A percentile compares a stretch with the other conserved stretches of the same genome.
phyloP scores from a whole-genome alignment of 1,140 invertebrate species.

The Probaryconus sp. region DNA sequence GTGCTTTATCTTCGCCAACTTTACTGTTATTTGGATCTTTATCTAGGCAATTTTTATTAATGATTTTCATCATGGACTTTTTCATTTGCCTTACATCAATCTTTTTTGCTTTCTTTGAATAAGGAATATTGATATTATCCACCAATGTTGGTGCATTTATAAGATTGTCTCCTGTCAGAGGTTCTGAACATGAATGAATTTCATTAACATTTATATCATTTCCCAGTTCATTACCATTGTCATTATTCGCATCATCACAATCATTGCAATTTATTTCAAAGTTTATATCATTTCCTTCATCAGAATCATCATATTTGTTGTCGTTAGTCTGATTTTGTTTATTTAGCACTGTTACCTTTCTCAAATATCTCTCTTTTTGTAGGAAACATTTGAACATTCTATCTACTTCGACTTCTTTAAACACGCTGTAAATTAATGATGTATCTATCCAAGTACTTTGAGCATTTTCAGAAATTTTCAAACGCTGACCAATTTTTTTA shows the following conservation, averaged over 20 bases:
- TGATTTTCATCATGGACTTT: conserved; percentile 79
- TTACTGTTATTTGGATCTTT: conserved; percentile 67
- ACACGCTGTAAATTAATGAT: conserved; percentile 35
- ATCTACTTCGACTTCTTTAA: neutral
- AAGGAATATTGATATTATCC: conserved; percentile 83
- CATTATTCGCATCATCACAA: conserved; percentile 70
- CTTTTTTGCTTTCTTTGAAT: conserved; percentile 87
- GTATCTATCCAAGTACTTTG: conserved; percentile 64
- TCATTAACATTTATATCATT: conserved; percentile 63
- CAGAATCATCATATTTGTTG: conserved; percentile 63
- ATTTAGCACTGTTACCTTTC: neutral
- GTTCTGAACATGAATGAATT: conserved; percentile 63
- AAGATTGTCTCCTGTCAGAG: conserved; percentile 77
- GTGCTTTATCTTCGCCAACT: conserved; percentile 5
- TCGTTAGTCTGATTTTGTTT: conserved; percentile 23
- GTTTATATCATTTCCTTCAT: conserved; percentile 29
- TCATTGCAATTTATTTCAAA: conserved; percentile 50
- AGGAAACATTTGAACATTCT: conserved; percentile 59
- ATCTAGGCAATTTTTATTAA: too few species aligned
- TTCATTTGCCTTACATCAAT: conserved; percentile 89
- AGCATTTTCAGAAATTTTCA: conserved; percentile 51
- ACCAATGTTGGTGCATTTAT: conserved; percentile 79
- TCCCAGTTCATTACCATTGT: too few species aligned
- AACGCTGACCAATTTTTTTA: conserved; percentile 6
- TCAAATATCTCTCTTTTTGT: conserved; percentile 37